These are phyloP conservation scores for Diuraphis noxia DNA, from an alignment of 1,140 invertebrate species.

Conservation along the genomic window DNA sequence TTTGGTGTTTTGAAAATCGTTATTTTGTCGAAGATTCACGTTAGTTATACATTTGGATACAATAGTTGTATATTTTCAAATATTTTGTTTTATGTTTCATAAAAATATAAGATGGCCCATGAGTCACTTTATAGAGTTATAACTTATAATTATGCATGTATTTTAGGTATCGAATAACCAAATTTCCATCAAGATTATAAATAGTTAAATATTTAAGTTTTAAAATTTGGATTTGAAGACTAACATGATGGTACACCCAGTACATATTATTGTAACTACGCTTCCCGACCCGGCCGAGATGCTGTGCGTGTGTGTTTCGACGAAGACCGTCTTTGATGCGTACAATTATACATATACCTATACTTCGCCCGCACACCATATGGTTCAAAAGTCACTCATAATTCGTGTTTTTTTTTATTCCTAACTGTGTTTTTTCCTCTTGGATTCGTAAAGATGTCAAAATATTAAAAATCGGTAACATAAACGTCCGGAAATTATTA, in stretches of 20 bases:
- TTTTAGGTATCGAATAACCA: neutral
- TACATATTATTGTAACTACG: neutral
- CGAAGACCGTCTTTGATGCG: neutral
- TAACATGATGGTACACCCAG: neutral
- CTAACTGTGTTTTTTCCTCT: neutral
- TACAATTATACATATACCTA: neutral
- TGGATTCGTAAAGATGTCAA: neutral
- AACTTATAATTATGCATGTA: neutral
- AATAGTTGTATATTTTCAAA: neutral
- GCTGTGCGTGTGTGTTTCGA: neutral
- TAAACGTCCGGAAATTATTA: slow-evolving; percentile 12
- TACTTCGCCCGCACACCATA: neutral
- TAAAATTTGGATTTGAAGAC: neutral
- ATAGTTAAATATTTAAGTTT: neutral
- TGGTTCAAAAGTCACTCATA: neutral
- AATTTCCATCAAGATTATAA: neutral
- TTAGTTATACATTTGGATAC: neutral
- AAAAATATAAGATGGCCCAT: neutral
- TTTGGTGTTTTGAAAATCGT: neutral
- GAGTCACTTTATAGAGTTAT: neutral
- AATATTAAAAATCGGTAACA: neutral
- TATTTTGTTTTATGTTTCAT: neutral
- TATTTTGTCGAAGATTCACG: neutral
- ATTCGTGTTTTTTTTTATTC: neutral
- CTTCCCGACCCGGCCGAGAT: neutral